Base-by-base conservation (phyloP, 2,888 invertebrate genomes). In the Lepidonotus clava region DNA sequence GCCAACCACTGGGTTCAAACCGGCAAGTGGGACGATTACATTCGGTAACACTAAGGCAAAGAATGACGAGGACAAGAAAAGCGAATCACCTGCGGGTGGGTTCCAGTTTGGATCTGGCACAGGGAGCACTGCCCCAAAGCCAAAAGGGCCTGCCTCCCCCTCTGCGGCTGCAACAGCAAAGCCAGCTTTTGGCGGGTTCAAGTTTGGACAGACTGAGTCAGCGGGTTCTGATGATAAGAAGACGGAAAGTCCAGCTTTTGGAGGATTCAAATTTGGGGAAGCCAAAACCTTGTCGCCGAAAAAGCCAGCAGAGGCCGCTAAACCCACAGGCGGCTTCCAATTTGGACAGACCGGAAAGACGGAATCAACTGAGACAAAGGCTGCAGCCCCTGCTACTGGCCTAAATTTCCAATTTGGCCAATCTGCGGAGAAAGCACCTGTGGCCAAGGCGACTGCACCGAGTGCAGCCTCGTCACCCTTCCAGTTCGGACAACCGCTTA, bases 241-340 rank as follows among this genome's bases (percentile, higher is more conserved):
- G 40, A 36, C 36, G 38, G 24, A 84, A 21, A 40, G 24, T 21
- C 41, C 11, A 18, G 46, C 85, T 1, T 56, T 61, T 18, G 85
- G 85, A 34, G 66, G 40, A 21, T 66, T 85, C 8, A 40, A 24
- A 46, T 85, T 85, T 85, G 85, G 85, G 8, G 84, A 36, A 14
- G 24, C 38, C 14, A 66, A 24, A n/a, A n/a, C 51, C 21, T 5
- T 18, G 28, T 61, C 84, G 8, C 28, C 40, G 38, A 66, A 24
- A 14, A 76, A 40, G 21, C 34, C 6, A n/a, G 18, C 36, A 38
- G 40, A 61, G 24, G 61, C 61, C 5, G 36, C 34, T 18, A 40
- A 36, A 76, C 76, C 76, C 6, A 34, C 38, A 5, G 76, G 76
- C 1, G 76, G 76, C 6, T 76, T 76, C 24, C 18, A 36, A 76